Base-by-base conservation (phyloP, 1,140 invertebrate genomes). In the Asobara japonica region DNA sequence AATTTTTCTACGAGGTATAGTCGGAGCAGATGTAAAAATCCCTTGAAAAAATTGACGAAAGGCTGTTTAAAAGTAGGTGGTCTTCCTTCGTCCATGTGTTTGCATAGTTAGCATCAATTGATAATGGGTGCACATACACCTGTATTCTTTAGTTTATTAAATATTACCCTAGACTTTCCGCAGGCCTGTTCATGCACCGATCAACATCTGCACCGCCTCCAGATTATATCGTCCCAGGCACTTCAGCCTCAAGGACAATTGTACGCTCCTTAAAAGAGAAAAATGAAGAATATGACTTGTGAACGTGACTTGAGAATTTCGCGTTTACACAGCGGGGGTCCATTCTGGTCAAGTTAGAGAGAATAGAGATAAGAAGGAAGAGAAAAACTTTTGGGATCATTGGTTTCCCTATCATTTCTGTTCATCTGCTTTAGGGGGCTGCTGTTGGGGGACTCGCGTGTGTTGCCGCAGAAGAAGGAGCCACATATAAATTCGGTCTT, bases 401-500 rank as follows among this genome's bases (percentile, higher is more conserved):
- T 83, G 84, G 83, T 83, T 82, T 84, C 84, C 83, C 82, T 85
- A 85, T 85, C 84, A 77, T 71, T 77, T 75, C 78, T 75, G 80
- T 81, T 86, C 85, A 86, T 86, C 86, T 86, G 76, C 74, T 77
- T 79, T 82, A 72, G 75, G 78, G 75, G 77, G 74, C 77, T 70
- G 71, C 60, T 41, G 16, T 38, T 33, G 74, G 75, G 71, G 3
- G 41, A 45, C 79, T 76, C 62, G 64, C 51, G 20, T 70, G 51
- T 30, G 38, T 31, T 45, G 51, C 20, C 27, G 65, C 38, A 67
- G 25, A 51, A 20, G 36, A 80, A 81, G 79, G 81, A 72, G 80
- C 78, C 80, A 82, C 80, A 83, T 83, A 84, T 85, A 86, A 84
- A 84, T 79, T 79, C 79, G 76, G 75, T 77, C 84, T 83, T 86